A percentile compares a stretch with the other conserved stretches of the same genome.
Evolutionary conservation across 35 echinoderm and acorn worm species (phyloP).

Genomic region (Hemicentrotus pulcherrimus): DNA sequence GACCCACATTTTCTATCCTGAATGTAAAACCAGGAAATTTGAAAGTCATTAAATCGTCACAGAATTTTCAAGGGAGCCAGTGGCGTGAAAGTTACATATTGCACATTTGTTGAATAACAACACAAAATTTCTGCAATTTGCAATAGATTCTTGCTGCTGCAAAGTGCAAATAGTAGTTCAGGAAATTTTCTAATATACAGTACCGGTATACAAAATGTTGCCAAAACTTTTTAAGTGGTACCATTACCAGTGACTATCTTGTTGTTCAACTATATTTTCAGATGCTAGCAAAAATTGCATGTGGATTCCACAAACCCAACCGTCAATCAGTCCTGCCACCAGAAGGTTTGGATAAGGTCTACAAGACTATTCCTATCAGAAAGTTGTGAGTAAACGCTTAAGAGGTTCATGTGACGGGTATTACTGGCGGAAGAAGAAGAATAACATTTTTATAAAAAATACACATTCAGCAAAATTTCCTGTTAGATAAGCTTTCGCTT

Average conservation of each 20-base stretch:
- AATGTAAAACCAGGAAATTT: too few relatives aligned
- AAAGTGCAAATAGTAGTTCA: background rate
- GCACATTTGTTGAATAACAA: too few relatives aligned
- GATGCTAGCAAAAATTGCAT: constrained; percentile 94
- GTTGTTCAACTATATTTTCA: constrained; percentile 1
- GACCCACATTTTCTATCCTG: too few relatives aligned
- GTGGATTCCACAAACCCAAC: constrained; percentile 94
- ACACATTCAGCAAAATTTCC: too few relatives aligned
- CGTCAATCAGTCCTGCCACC: constrained; percentile 80
- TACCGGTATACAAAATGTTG: background rate
- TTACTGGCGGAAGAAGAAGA: background rate
- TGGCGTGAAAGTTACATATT: too few relatives aligned
- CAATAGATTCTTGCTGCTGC: too few relatives aligned
- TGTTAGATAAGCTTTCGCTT: too few relatives aligned
- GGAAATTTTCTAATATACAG: too few relatives aligned
- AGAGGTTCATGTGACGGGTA: background rate
- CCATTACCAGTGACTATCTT: background rate
- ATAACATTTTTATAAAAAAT: too few relatives aligned
- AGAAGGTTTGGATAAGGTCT: constrained; percentile 60
- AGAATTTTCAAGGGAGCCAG: too few relatives aligned
- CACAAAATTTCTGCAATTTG: too few relatives aligned
- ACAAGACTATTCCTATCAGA: constrained; percentile 69
- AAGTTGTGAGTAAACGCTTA: constrained; percentile 70
- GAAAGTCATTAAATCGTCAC: too few relatives aligned
- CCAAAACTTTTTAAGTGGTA: background rate